Evolutionary conservation across 1,140 invertebrate genomes (phyloP).

Genomic region (Ridgeia piscesae): DNA sequence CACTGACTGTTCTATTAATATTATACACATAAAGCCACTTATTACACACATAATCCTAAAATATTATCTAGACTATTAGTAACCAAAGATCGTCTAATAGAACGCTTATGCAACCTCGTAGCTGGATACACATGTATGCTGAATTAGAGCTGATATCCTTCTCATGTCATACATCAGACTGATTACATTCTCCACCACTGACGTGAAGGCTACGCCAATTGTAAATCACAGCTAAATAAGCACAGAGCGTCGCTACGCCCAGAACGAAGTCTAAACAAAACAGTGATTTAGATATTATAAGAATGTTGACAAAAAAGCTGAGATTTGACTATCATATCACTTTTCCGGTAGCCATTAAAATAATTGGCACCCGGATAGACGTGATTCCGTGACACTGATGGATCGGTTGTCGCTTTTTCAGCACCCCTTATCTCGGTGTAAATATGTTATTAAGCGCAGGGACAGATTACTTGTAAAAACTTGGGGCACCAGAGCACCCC

Average conservation of each 20-base stretch:
- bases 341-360: background rate
- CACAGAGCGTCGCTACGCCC: background rate
- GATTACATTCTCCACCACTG: background rate
- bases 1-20: too few species aligned
- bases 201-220: background rate
- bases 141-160: background rate
- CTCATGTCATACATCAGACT: background rate
- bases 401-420: background rate
- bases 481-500: background rate
- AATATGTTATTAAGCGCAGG: background rate
- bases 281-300: conserved; percentile 6
- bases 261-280: background rate
- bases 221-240: background rate
- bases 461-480: background rate
- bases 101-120: background rate
- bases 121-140: background rate
- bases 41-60: too few species aligned
- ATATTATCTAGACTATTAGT: too few species aligned
- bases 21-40: too few species aligned
- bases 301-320: background rate
- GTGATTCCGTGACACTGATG: background rate
- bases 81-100: background rate
- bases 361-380: background rate
- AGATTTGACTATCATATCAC: background rate
- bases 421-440: background rate